Percentiles rank a stretch among this genome's conserved stretches.
Evolutionary conservation across 53 echinoderm and acorn worm species (phyloP).

Genomic region (Apostichopus leukothele): DNA sequence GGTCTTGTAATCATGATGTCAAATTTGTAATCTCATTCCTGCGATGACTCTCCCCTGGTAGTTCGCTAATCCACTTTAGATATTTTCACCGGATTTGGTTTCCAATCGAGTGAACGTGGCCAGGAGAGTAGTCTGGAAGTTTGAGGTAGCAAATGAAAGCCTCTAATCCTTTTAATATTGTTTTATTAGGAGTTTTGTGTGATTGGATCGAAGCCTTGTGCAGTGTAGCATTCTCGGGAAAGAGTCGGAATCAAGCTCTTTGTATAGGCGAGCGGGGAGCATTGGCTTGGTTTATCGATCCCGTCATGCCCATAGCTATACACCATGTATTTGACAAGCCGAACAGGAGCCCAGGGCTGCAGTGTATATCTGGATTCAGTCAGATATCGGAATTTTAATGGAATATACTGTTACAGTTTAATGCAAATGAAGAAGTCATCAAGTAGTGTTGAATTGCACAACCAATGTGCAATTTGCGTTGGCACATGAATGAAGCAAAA

Average conservation of each 20-base stretch:
- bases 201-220: conserved; percentile 46
- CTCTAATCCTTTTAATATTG: conserved; percentile 51
- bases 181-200: conserved; percentile 47
- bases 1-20: conserved; percentile 48
- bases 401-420: conserved; percentile 42
- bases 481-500: neutral
- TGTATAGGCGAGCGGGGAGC: conserved; percentile 21
- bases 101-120: conserved; percentile 48
- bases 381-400: conserved; percentile 27
- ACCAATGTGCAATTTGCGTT: neutral
- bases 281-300: conserved; percentile 39
- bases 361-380: neutral
- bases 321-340: conserved; percentile 24
- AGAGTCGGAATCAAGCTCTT: conserved; percentile 19
- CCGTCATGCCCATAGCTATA: conserved; percentile 25
- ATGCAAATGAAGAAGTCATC: conserved; percentile 45
- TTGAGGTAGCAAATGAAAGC: conserved; percentile 40
- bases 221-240: conserved; percentile 38
- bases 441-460: conserved; percentile 4
- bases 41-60: conserved; percentile 33
- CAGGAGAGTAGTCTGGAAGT: conserved; percentile 22
- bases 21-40: conserved; percentile 51
- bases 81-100: conserved; percentile 44
- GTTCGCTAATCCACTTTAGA: conserved; percentile 42
- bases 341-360: conserved; percentile 31